These are phyloP conservation scores for Poicephalus meyeri DNA, from an alignment of 2,113 vertebrate species.

Conservation along the genomic window DNA sequence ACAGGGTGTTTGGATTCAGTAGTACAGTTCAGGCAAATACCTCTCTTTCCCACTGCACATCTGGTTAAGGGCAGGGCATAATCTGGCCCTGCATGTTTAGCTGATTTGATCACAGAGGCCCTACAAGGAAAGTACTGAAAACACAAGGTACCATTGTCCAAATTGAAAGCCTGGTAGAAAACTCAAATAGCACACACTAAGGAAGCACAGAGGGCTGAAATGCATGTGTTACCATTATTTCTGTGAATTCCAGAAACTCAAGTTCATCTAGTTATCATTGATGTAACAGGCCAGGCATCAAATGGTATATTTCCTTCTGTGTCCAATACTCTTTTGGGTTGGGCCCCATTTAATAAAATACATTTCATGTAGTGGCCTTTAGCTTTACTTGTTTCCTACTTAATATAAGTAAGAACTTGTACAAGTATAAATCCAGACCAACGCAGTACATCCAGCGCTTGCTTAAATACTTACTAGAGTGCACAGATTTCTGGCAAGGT, in stretches of 20 bases:
- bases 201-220: not conserved
- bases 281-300: not conserved
- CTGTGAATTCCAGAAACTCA: not conserved
- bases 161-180: not conserved
- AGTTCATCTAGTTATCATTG: not conserved
- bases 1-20: not conserved
- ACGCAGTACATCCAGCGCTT: not conserved
- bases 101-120: not conserved
- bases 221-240: accelerated
- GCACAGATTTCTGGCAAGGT: not conserved
- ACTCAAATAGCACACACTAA: accelerated
- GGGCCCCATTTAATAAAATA: not conserved
- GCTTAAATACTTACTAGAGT: not conserved
- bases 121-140: not conserved
- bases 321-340: not conserved
- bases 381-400: not conserved
- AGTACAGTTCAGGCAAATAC: not conserved
- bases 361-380: not conserved
- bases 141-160: not conserved
- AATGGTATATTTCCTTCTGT: not conserved
- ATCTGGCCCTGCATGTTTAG: not conserved
- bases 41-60: not conserved
- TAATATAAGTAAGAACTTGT: not conserved
- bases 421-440: not conserved
- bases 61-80: not conserved